Evolutionary conservation across 2,888 invertebrate species (phyloP).

Genomic region (Craniophora ligustri): DNA sequence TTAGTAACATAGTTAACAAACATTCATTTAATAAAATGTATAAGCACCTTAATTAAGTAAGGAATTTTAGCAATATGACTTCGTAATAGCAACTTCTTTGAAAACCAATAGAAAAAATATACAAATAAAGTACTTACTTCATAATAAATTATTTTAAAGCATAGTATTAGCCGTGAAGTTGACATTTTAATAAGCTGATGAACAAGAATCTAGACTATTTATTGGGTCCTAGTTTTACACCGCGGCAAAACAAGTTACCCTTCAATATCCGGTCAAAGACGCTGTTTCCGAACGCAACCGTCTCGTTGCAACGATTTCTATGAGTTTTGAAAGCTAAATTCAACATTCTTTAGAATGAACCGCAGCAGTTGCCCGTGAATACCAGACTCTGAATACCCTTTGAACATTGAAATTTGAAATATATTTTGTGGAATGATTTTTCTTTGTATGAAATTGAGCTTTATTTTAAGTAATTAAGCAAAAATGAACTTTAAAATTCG

Average conservation of each 20-base stretch:
- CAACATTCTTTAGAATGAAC: constrained; percentile 59
- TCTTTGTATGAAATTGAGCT: constrained; percentile 17
- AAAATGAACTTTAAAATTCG: no score
- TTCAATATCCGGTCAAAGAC: constrained; percentile 65
- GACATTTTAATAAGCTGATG: constrained; percentile 18
- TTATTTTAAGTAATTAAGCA: constrained; percentile 13
- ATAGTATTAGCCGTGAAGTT: background rate
- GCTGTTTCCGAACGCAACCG: constrained; percentile 49
- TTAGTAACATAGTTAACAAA: background rate
- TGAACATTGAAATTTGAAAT: constrained; percentile 40
- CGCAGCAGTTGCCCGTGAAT: constrained; percentile 41
- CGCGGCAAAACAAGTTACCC: constrained; percentile 54
- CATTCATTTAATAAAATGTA: constrained; percentile 28
- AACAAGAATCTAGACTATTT: background rate
- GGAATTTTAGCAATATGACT: no score
- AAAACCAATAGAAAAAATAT: no score
- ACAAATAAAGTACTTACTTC: no score
- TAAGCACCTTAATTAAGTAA: no score
- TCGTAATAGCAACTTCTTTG: no score
- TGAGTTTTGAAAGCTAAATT: constrained; percentile 59
- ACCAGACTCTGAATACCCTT: constrained; percentile 48
- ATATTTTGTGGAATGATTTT: constrained; percentile 38
- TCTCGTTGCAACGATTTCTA: constrained; percentile 56
- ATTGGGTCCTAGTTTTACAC: constrained; percentile 3
- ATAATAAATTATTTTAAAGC: no score